These are phyloP conservation scores for Lucilia sericata DNA, from an alignment of 1,140 invertebrate species.

Conservation along the genomic window DNA sequence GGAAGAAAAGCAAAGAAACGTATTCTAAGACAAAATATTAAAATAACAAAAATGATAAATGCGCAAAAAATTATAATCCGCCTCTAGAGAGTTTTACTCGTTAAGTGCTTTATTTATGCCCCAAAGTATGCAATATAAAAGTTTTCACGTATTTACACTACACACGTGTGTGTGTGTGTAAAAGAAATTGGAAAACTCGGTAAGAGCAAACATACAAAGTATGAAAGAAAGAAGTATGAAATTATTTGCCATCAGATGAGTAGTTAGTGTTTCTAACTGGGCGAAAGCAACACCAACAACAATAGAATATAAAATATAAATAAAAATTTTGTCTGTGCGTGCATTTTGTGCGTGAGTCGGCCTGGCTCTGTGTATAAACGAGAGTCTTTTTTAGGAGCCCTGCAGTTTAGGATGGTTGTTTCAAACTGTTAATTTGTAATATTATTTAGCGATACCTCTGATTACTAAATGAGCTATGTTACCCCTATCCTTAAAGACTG, in stretches of 20 bases:
- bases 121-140: slow-evolving; percentile 32
- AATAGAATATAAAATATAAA: too few species aligned
- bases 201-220: not conserved
- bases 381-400: too few species aligned
- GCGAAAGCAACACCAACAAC: too few species aligned
- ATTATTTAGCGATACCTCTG: too few species aligned
- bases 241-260: not conserved
- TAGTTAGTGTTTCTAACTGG: too few species aligned
- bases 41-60: not conserved
- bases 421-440: too few species aligned
- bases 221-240: not conserved
- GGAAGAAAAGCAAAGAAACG: not conserved
- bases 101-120: slow-evolving; percentile 35
- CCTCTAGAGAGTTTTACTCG: slow-evolving; percentile 5
- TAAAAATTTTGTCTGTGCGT: too few species aligned
- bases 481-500: too few species aligned
- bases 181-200: not conserved
- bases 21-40: not conserved
- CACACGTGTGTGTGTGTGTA: not conserved
- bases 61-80: slow-evolving; percentile 20
- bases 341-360: too few species aligned
- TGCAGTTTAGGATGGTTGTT: too few species aligned
- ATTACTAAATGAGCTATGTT: too few species aligned
- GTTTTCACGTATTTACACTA: not conserved
- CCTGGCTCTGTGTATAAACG: too few species aligned